Percentiles rank a stretch among this genome's conserved stretches.
Conservation (phyloP, 2,113 vertebrate genomes). For the Daboia siamensis region DNA sequence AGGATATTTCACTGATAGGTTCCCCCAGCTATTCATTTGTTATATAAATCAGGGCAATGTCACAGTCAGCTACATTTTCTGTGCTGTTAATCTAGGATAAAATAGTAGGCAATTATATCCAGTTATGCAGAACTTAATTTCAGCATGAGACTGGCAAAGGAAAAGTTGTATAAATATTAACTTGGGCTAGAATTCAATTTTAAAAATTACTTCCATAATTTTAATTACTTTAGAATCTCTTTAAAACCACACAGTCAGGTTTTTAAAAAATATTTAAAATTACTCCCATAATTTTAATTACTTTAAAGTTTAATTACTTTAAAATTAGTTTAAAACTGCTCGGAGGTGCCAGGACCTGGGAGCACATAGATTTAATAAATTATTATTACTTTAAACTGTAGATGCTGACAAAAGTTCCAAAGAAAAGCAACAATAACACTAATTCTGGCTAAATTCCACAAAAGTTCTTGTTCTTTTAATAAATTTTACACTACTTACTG, state of each 20-base stretch:
- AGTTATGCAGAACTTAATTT: neutral
- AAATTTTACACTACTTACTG: neutral
- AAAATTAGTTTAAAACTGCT: neutral
- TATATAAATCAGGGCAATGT: neutral
- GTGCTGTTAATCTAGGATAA: neutral
- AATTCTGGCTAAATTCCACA: neutral
- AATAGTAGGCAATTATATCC: neutral
- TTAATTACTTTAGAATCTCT: neutral
- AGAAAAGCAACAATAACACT: neutral
- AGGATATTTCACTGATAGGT: neutral
- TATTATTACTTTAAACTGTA: neutral
- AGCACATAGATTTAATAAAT: neutral
- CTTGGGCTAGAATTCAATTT: neutral
- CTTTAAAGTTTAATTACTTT: neutral
- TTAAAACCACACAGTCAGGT: neutral
- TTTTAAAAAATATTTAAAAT: neutral
- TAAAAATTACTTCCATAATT: neutral
- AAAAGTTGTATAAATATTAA: neutral
- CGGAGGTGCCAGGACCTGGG: neutral
- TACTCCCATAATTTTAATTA: neutral
- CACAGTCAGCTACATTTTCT: neutral
- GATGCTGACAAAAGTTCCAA: neutral
- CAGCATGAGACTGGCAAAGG: neutral
- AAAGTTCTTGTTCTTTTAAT: neutral
- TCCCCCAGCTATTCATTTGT: neutral